Percentiles rank a stretch among this genome's conserved stretches.
Evolutionary conservation across 2,113 vertebrate species (phyloP).

Genomic region (Heterochromis multidens): DNA sequence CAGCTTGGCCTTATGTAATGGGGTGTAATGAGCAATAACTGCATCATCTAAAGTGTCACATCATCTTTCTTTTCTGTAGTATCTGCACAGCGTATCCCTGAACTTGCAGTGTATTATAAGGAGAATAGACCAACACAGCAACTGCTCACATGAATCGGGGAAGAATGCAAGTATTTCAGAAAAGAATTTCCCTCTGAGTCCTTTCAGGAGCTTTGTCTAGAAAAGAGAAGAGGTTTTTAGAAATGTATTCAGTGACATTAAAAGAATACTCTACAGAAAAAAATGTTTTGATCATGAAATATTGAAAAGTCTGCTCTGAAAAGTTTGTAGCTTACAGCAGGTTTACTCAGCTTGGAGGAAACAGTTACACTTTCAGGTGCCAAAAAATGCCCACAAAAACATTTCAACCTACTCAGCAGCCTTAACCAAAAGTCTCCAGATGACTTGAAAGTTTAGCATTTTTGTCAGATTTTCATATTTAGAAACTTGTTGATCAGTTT

Average conservation of each 20-base stretch:
- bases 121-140: not conserved
- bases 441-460: no score
- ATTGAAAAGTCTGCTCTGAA: not conserved
- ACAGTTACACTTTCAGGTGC: not conserved
- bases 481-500: not conserved
- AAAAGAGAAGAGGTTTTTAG: not conserved
- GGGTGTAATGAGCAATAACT: not conserved
- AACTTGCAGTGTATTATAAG: not conserved
- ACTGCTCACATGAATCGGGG: not conserved
- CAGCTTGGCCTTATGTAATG: not conserved
- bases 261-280: not conserved
- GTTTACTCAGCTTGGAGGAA: not conserved
- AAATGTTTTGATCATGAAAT: not conserved
- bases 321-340: not conserved
- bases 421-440: not conserved
- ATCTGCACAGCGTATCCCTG: not conserved
- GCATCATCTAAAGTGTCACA: not conserved
- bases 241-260: not conserved
- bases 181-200: not conserved
- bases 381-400: not conserved
- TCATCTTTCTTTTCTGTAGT: not conserved
- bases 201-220: not conserved
- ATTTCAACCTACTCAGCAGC: not conserved
- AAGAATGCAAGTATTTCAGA: not conserved
- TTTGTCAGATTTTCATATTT: not conserved